These are phyloP conservation scores for Polydrusus cervinus DNA, from an alignment of 2,888 invertebrate genomes.

Conservation along the genomic window DNA sequence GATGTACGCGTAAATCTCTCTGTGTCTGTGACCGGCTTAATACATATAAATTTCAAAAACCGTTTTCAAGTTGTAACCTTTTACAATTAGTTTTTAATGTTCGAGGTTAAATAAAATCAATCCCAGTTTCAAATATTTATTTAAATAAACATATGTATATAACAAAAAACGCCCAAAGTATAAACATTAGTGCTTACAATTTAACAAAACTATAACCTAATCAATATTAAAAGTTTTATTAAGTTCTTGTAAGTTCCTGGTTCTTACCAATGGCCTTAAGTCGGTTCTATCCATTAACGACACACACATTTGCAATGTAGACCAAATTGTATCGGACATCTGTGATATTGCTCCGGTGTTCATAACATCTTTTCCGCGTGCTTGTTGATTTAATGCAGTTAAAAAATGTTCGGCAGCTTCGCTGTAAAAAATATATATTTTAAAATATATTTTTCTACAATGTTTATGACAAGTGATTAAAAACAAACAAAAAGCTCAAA, in stretches of 20 bases:
- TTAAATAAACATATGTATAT: slow-evolving; percentile 18
- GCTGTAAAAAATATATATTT: slow-evolving; percentile 70
- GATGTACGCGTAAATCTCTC: too few relatives aligned
- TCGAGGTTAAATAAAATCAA: neutral
- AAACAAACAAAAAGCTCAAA: too few relatives aligned
- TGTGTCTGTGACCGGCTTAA: too few relatives aligned
- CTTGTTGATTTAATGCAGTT: slow-evolving; percentile 94
- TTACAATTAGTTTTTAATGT: too few relatives aligned
- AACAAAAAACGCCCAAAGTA: slow-evolving; percentile 5
- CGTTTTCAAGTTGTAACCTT: too few relatives aligned
- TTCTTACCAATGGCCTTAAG: slow-evolving; percentile 77
- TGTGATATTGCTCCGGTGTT: slow-evolving; percentile 71
- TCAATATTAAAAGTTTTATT: slow-evolving; percentile 79
- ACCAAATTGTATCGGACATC: slow-evolving; percentile 96
- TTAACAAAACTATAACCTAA: slow-evolving; percentile 64
- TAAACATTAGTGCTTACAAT: slow-evolving; percentile 1
- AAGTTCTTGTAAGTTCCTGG: slow-evolving; percentile 76
- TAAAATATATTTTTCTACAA: too few relatives aligned
- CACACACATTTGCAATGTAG: slow-evolving; percentile 90
- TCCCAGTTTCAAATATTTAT: neutral
- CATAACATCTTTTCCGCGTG: slow-evolving; percentile 77
- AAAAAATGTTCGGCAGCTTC: slow-evolving; percentile 97
- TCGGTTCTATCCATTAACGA: slow-evolving; percentile 85
- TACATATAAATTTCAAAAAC: too few relatives aligned
- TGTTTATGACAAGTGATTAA: too few relatives aligned